A percentile compares a stretch with the other conserved stretches of the same genome.
Conservation (phyloP, 2,888 invertebrate species). For the Elmis aenea region DNA sequence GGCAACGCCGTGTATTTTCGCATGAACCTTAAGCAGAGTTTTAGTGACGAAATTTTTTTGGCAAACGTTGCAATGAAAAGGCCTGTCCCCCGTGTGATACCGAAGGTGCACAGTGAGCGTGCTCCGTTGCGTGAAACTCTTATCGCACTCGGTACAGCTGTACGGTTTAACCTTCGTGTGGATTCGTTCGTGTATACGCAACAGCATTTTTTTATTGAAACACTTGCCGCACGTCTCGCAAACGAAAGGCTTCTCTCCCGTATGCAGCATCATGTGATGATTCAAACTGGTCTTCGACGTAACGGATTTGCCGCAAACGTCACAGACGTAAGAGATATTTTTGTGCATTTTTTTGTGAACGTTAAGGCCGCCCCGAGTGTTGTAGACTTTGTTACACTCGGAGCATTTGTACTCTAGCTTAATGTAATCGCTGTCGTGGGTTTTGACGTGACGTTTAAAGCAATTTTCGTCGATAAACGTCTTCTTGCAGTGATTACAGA, state of each 20-base stretch:
- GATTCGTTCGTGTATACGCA: conserved; percentile 31
- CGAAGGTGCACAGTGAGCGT: conserved; percentile 35
- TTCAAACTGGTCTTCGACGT: conserved; percentile 18
- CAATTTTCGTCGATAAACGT: conserved; percentile 20
- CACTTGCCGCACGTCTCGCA: conserved; percentile 28
- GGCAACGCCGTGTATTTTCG: conserved; percentile 21
- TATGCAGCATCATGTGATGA: conserved; percentile 19
- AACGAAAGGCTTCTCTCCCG: conserved; percentile 19
- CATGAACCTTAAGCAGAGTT: conserved; percentile 23
- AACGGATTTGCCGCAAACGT: conserved; percentile 24
- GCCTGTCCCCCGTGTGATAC: conserved; percentile 27
- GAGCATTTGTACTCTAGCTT: conserved; percentile 16
- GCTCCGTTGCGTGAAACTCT: conserved; percentile 34
- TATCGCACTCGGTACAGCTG: conserved; percentile 29
- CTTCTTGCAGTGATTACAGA: conserved; percentile 21
- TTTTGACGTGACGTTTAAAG: conserved; percentile 22
- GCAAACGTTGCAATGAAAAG: conserved; percentile 43
- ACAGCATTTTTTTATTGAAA: conserved; percentile 26
- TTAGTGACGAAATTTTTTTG: conserved; percentile 27
- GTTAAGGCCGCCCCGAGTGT: conserved; percentile 12
- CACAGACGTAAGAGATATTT: conserved; percentile 20
- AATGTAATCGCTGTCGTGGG: conserved; percentile 22
- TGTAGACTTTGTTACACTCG: conserved; percentile 11
- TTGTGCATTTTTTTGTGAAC: conserved; percentile 11
- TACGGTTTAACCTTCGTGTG: conserved; percentile 35